These are phyloP conservation scores for Anastrepha obliqua DNA, from an alignment of 1,140 invertebrate genomes.

Conservation along the genomic window DNA sequence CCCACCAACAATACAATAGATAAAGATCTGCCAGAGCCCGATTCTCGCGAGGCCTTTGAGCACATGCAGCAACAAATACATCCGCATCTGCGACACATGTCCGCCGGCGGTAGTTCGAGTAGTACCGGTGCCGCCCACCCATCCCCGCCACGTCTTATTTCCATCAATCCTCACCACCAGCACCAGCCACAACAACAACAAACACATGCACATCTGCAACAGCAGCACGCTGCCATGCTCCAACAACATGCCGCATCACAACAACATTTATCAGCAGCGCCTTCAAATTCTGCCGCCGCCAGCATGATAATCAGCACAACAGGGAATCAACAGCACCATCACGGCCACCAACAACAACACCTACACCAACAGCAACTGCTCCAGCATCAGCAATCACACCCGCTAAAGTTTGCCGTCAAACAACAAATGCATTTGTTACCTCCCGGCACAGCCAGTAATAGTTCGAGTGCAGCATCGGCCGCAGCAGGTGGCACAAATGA, in stretches of 20 bases:
- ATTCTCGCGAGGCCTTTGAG: constrained; percentile 71
- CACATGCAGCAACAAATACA: constrained; percentile 72
- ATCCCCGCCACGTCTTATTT: constrained; percentile 32
- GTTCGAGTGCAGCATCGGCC: constrained; percentile 59
- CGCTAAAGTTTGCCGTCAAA: constrained; percentile 52
- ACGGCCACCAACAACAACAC: constrained; percentile 79
- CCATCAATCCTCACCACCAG: constrained; percentile 53
- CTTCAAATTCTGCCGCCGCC: constrained; percentile 58
- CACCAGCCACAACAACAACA: constrained; percentile 57
- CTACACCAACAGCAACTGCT: constrained; percentile 58
- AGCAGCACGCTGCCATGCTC: constrained; percentile 60
- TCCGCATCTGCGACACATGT: constrained; percentile 68
- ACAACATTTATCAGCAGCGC: constrained; percentile 58
- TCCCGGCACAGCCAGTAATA: constrained; percentile 63
- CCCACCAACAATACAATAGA: constrained; percentile 59
- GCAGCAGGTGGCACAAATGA: constrained; percentile 58
- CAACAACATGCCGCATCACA: constrained; percentile 54
- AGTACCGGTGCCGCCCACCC: constrained; percentile 54
- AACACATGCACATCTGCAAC: constrained; percentile 58
- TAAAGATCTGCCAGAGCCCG: constrained; percentile 71
- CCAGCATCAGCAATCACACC: constrained; percentile 59
- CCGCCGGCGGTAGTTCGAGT: neutral
- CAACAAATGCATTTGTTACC: constrained; percentile 68
- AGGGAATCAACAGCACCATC: constrained; percentile 75
- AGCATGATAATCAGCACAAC: constrained; percentile 67